Evolutionary conservation across 2,797 vertebrate genomes (phyloP), one percentile per base, ranked within the genome.

Genomic region (Gastrophryne carolinensis): DNA sequence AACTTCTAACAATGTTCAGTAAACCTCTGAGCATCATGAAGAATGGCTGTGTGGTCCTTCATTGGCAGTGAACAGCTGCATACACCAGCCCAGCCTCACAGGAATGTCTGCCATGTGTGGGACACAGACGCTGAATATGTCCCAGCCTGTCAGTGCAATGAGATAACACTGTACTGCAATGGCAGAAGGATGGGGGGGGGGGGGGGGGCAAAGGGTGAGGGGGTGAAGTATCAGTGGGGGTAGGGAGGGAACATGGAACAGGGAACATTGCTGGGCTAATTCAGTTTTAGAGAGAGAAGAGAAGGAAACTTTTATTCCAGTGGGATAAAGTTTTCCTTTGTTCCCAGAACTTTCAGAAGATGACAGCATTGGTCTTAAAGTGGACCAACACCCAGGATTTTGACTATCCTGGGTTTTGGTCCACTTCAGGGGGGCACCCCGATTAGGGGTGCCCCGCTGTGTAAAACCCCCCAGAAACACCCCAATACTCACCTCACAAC

Each of bases 161-260:
- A 80, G 64, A 67, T 67, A 67, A 53, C 63, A 50, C 50, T 49
- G 27, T 65, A 49, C 2, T 19, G n/a, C 13, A 24, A n/a, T 9
- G 8, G 21, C 32, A 29, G 23, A 19, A n/a, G n/a, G n/a, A n/a
- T n/a, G n/a, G n/a, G n/a, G n/a, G n/a, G n/a, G n/a, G n/a, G n/a
- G 39, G 44, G 10, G 2, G 15, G 32, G 58, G 50, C 5, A 54
- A 54, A 44, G 39, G 19, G 34, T 5, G 17, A 21, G 44, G 44
- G 44, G 44, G 44, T 19, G 17, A 47, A 19, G 21, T 8, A 3
- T 47, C 44, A 47, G 44, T 17, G 37, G 37, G 53, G 37, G 24
- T n/a, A 21, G 10, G 11, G 53, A 62, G 27, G 64, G 50, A 77
- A 35, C 57, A 13, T 50, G 10, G 9, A 35, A 19, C 15, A 29